Evolutionary conservation across 2,797 vertebrate genomes (phyloP).

Genomic region (Leptoclinus maculatus): DNA sequence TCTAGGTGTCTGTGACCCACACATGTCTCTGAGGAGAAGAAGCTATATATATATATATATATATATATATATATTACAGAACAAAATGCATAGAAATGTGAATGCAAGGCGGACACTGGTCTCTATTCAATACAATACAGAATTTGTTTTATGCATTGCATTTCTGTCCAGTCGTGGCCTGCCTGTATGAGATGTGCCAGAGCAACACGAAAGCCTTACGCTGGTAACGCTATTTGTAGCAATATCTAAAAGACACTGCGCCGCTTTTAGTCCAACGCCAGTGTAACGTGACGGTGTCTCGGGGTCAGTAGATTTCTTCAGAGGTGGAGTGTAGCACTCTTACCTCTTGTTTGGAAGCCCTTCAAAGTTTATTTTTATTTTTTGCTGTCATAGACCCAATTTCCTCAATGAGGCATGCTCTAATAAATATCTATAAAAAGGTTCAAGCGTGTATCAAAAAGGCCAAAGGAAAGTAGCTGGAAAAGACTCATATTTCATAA

Average conservation of each 20-base stretch:
- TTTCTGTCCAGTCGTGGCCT: conserved; percentile 73
- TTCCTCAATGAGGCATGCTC: conserved; percentile 71
- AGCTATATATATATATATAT: conserved; percentile 50
- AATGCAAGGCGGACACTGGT: conserved; percentile 79
- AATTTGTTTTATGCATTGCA: conserved; percentile 67
- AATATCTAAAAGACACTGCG: conserved; percentile 54
- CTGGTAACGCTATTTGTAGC: conserved; percentile 64
- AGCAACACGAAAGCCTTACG: conserved; percentile 68
- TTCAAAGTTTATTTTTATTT: conserved; percentile 31
- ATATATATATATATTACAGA: conserved; percentile 12
- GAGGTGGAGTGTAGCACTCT: conserved; percentile 41
- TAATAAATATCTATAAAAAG: conserved; percentile 51
- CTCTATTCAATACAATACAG: conserved; percentile 58
- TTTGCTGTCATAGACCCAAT: conserved; percentile 59
- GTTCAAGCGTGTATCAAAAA: conserved; percentile 74
- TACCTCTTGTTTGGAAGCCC: conserved; percentile 54
- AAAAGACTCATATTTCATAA: conserved; percentile 74
- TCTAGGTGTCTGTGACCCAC: conserved; percentile 51
- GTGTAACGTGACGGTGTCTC: conserved; percentile 44
- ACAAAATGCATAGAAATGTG: conserved; percentile 75
- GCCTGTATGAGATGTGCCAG: conserved; percentile 63
- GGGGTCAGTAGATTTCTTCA: conserved; percentile 49
- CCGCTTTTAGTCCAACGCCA: conserved; percentile 33
- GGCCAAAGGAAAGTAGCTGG: conserved; percentile 83
- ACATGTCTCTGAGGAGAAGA: conserved; percentile 66